Percentiles rank a stretch among this genome's conserved stretches.
Conservation (phyloP, 1,140 invertebrate genomes). For the Whitmania pigra region DNA sequence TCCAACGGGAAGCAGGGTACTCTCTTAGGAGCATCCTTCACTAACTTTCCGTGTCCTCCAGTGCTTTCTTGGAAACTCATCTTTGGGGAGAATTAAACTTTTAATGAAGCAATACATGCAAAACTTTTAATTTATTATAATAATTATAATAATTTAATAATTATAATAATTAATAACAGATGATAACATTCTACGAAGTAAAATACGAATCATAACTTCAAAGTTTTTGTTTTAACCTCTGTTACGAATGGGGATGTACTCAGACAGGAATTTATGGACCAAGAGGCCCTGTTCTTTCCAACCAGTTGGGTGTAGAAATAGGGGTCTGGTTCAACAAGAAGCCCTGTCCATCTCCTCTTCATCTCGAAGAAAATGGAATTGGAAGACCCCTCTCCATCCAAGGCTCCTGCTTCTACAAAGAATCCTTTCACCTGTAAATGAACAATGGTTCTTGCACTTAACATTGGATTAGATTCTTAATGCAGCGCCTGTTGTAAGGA, state of each 20-base stretch:
- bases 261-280: conserved; percentile 30
- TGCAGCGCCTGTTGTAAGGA: too few species aligned
- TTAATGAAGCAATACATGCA: not conserved
- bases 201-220: too few species aligned
- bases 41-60: not conserved
- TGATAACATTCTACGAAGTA: too few species aligned
- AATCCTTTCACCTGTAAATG: conserved; percentile 32
- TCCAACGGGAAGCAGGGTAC: conserved; percentile 19
- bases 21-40: not conserved
- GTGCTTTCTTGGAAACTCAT: conserved; percentile 1
- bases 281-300: conserved; percentile 32
- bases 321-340: conserved; percentile 36
- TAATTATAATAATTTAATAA: too few species aligned
- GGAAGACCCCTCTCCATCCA: conserved; percentile 40
- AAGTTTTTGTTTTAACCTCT: conserved; percentile 17
- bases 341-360: conserved; percentile 32
- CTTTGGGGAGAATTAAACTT: not conserved
- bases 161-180: too few species aligned
- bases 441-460: not conserved
- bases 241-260: conserved; percentile 26
- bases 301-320: conserved; percentile 28
- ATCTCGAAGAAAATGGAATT: conserved; percentile 35
- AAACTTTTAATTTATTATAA: not conserved
- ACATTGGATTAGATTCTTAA: not conserved
- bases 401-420: conserved; percentile 46